A percentile compares a stretch with the other conserved stretches of the same genome.
Evolutionary conservation across 92 coral and sea anemone genomes (phyloP).

Genomic region (Phenganax subtilis): DNA sequence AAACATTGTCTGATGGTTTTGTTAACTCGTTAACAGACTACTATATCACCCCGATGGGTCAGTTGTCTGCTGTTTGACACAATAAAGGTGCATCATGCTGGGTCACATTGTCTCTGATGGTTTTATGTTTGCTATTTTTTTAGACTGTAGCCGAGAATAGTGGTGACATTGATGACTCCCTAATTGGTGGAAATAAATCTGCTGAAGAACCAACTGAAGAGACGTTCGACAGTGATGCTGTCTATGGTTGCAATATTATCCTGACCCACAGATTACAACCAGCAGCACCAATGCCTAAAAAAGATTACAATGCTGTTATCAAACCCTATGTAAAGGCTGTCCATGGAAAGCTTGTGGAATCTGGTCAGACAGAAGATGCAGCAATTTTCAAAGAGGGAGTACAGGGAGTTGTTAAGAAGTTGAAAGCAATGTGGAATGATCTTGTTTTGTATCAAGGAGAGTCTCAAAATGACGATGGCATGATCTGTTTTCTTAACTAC

Average conservation of each 20-base stretch:
- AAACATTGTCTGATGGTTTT: too few species aligned
- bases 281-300: not conserved
- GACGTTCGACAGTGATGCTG: conserved; percentile 16
- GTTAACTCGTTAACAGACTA: too few species aligned
- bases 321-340: conserved; percentile 20
- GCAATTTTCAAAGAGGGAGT: conserved; percentile 29
- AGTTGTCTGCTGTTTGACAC: too few species aligned
- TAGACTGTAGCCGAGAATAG: conserved; percentile 32
- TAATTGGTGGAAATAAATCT: conserved; percentile 59
- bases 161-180: conserved; percentile 27
- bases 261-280: conserved; percentile 9
- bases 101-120: not conserved
- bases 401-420: not conserved
- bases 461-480: conserved; percentile 1
- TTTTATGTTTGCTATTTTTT: not conserved
- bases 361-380: conserved; percentile 3
- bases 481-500: conserved; percentile 44
- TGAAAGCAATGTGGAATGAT: conserved; percentile 26
- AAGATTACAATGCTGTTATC: conserved; percentile 28
- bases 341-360: not conserved
- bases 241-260: conserved; percentile 36
- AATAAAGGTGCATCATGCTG: not conserved
- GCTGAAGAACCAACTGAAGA: conserved; percentile 47
- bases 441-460: conserved; percentile 20
- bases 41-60: too few species aligned